These are phyloP conservation scores for Gambelia wislizenii DNA, from an alignment of 2,797 vertebrate genomes.

Conservation along the genomic window DNA sequence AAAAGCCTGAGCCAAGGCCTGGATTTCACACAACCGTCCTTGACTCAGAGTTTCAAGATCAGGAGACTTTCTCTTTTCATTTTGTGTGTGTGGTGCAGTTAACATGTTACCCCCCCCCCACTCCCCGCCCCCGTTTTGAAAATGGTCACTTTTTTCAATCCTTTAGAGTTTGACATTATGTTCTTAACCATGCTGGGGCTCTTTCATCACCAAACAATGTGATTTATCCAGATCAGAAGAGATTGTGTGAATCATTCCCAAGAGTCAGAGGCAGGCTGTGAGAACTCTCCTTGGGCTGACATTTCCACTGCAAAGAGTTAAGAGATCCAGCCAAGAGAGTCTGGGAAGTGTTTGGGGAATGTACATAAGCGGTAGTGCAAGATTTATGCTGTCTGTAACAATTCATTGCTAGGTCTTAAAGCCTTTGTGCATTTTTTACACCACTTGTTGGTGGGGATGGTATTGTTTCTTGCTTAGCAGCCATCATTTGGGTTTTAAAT, in stretches of 20 bases:
- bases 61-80: background rate
- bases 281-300: background rate
- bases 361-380: background rate
- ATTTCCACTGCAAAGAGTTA: background rate
- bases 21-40: background rate
- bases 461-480: background rate
- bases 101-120: background rate
- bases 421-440: background rate
- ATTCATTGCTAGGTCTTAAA: background rate
- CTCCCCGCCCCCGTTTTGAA: background rate
- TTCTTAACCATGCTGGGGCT: background rate
- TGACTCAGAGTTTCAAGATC: background rate
- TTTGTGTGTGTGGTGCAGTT: background rate
- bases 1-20: background rate
- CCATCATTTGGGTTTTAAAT: background rate
- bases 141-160: background rate
- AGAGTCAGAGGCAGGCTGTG: background rate
- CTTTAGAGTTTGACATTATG: background rate
- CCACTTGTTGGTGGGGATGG: too few species aligned
- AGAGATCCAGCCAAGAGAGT: background rate
- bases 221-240: background rate
- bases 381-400: background rate
- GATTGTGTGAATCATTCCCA: background rate
- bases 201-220: background rate
- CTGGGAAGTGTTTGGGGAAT: background rate